phyloP scores from a whole-genome alignment of 2,113 vertebrate genomes.

The Aphelocoma coerulescens region DNA sequence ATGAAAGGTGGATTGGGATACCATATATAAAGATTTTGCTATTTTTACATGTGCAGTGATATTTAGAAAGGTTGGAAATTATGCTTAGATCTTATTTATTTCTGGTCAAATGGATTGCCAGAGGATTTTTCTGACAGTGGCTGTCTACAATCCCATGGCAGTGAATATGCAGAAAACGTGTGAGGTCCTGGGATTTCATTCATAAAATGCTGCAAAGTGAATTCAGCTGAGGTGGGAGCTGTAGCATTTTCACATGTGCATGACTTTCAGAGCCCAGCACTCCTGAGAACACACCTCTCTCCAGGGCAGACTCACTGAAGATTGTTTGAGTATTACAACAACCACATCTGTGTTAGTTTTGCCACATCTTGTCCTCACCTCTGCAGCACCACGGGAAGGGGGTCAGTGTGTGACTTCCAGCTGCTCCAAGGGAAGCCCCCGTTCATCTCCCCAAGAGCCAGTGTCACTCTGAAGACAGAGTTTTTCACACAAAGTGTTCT shows the following conservation, averaged over 20 bases:
- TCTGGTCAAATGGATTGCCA: neutral
- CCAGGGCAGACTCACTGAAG: neutral
- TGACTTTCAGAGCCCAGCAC: neutral
- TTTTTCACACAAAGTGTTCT: neutral
- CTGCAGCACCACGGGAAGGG: neutral
- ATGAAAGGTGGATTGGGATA: neutral
- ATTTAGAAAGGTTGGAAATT: constrained; percentile 48
- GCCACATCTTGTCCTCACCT: neutral
- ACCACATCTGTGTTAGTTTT: neutral
- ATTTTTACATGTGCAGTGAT: constrained; percentile 27
- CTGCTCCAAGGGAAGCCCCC: neutral
- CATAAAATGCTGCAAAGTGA: neutral
- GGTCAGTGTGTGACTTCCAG: fast-evolving
- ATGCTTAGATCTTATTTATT: constrained; percentile 6
- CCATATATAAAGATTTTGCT: constrained; percentile 8
- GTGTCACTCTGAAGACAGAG: neutral
- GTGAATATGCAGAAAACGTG: neutral
- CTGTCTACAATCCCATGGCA: neutral
- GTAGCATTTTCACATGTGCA: fast-evolving
- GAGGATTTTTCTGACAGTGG: neutral
- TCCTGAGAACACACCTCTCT: neutral
- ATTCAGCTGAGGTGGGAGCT: neutral
- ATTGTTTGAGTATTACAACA: neutral
- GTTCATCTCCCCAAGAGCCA: neutral
- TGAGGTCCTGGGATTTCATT: neutral